phyloP scores from a whole-genome alignment of 1,140 invertebrate species.

The Sesamia nonagrioides region DNA sequence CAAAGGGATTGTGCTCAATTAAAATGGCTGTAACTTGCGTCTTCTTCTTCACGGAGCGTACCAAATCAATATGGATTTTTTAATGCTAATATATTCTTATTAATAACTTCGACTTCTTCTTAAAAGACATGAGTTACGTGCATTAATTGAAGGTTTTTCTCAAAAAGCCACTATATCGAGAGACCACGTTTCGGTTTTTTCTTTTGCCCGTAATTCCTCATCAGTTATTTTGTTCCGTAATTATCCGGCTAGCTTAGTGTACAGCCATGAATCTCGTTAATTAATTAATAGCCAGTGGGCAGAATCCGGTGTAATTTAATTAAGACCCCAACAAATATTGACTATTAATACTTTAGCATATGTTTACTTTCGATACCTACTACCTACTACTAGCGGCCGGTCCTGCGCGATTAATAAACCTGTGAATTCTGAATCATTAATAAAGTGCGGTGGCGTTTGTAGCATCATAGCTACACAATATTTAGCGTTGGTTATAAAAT shows the following conservation, averaged over 20 bases:
- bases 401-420: slow-evolving; percentile 39
- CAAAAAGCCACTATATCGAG: neutral
- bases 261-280: slow-evolving; percentile 50
- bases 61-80: slow-evolving; percentile 60
- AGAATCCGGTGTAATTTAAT: slow-evolving; percentile 57
- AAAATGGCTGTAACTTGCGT: slow-evolving; percentile 65
- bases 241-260: slow-evolving; percentile 31
- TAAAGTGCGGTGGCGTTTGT: slow-evolving; percentile 23
- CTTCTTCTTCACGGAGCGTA: slow-evolving; percentile 58
- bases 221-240: slow-evolving; percentile 33
- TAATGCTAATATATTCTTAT: slow-evolving; percentile 64
- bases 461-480: slow-evolving; percentile 37
- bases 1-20: slow-evolving; percentile 60
- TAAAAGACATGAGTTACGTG: slow-evolving; percentile 18
- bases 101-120: slow-evolving; percentile 55
- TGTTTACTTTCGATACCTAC: slow-evolving; percentile 43
- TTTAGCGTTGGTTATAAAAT: slow-evolving; percentile 15
- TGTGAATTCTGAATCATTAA: slow-evolving; percentile 38
- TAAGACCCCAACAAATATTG: slow-evolving; percentile 51
- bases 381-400: slow-evolving; percentile 35
- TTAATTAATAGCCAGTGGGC: slow-evolving; percentile 39
- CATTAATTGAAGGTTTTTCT: slow-evolving; percentile 30
- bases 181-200: slow-evolving; percentile 13
- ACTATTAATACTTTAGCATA: slow-evolving; percentile 38
- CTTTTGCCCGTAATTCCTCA: slow-evolving; percentile 24